Conservation (phyloP, 2,797 vertebrate genomes). For the Triplophysa yarkandensis region DNA sequence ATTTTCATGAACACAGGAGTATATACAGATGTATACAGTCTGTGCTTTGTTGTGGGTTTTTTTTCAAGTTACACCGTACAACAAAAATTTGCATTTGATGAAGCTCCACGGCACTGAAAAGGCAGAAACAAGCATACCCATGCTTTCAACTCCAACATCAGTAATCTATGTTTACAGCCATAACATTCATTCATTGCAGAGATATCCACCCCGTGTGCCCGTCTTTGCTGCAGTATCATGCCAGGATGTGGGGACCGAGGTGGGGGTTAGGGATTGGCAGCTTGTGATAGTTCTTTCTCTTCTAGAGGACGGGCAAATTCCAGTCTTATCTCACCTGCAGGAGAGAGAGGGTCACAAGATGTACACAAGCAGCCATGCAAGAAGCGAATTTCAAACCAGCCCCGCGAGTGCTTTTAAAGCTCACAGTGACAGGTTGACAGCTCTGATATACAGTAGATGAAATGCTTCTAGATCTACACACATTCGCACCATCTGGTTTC, state of each 20-base stretch:
- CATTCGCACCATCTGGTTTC: too few species aligned
- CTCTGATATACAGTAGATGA: background rate
- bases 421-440: conserved; percentile 4
- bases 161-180: conserved; percentile 53
- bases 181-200: conserved; percentile 52
- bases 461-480: too few species aligned
- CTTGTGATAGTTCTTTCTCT: conserved; percentile 13
- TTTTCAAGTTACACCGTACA: background rate
- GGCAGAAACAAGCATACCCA: conserved; percentile 13
- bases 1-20: background rate
- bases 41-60: background rate
- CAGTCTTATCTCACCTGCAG: conserved; percentile 64
- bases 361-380: conserved; percentile 42
- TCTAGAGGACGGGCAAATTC: conserved; percentile 59
- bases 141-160: conserved; percentile 33
- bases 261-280: conserved; percentile 8
- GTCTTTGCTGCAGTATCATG: conserved; percentile 15
- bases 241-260: conserved; percentile 5
- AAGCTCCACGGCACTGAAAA: background rate
- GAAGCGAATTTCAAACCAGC: conserved; percentile 47
- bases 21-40: background rate
- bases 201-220: conserved; percentile 32
- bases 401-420: background rate
- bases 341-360: conserved; percentile 33
- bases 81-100: background rate